A percentile compares a stretch with the other conserved stretches of the same genome.
These are phyloP conservation scores for Bagarius yarrelli DNA, from an alignment of 2,113 vertebrate genomes.

Conservation along the genomic window DNA sequence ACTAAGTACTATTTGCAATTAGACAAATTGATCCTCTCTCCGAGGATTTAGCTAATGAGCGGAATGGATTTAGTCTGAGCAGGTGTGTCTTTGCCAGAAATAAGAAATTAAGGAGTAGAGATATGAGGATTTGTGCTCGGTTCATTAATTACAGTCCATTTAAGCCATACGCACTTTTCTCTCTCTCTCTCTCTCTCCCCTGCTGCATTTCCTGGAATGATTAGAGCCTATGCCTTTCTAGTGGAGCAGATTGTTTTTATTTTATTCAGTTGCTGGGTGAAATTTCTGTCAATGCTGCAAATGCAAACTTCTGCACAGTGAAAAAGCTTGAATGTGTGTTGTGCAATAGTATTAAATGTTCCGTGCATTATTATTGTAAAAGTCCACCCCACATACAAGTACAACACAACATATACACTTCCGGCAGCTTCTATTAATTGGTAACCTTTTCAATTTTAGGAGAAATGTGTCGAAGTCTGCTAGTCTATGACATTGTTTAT, in stretches of 20 bases:
- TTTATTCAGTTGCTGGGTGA: background rate
- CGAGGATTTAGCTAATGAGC: constrained; percentile 39
- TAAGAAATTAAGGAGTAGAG: constrained; percentile 4
- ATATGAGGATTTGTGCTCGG: constrained; percentile 8
- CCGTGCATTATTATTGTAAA: background rate
- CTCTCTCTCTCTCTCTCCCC: background rate
- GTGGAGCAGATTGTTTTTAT: background rate
- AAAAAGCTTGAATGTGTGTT: background rate
- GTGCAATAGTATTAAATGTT: background rate
- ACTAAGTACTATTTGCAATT: constrained; percentile 34
- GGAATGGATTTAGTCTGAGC: constrained; percentile 24
- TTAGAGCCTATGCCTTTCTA: background rate
- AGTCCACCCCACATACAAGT: no score
- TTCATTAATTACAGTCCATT: constrained; percentile 13
- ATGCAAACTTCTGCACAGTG: background rate
- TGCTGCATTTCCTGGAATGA: constrained; percentile 12
- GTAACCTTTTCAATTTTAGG: background rate
- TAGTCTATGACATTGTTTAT: background rate
- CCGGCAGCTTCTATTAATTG: background rate
- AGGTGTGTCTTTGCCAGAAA: constrained; percentile 30
- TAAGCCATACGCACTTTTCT: background rate
- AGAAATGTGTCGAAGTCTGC: background rate
- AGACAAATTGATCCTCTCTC: constrained; percentile 28
- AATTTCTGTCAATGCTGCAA: background rate
- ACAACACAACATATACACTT: background rate